Base-by-base conservation (phyloP, 2,113 vertebrate species). In the Phaethon lepturus region DNA sequence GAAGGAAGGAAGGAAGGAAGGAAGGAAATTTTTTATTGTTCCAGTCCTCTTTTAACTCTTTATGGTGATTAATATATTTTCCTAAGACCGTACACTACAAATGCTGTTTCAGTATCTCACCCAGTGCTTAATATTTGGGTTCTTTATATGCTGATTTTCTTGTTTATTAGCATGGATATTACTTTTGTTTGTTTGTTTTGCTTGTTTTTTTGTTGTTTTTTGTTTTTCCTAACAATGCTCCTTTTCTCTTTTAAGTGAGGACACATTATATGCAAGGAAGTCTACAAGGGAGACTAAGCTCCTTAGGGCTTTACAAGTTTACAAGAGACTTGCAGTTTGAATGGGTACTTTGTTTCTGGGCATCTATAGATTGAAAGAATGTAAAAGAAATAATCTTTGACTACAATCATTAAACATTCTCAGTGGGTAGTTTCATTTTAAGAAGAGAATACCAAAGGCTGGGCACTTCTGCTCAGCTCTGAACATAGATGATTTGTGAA, bases 301-400 rank as follows among this genome's bases (percentile, higher is more conserved):
- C 2, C 75, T 96, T 96, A 96, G 18, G 14, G 33, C 15, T 94
- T 96, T 97, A n/a, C 42, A 92, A 90, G 49, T 96, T 96, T 91
- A 28, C n/a, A 64, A 87, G 86, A 78, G 95, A 92, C 95, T 97
- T 96, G 20, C n/a, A 31, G 22, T 84, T 85, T 97, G 73, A 97
- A 97, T 90, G 62, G 44, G 25, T 81, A 63, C 74, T 93, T 95
- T 97, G 92, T 96, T 91, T 93, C 56, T 47, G 72, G 60, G 31
- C 19, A 33, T 93, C 33, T 95, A 63, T 71, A 88, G 31, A 50
- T 33, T 77, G 35, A 85, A 95, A 91, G 49, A 83, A 91, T 86
- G 25, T 42, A 86, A 68, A 79, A 83, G 17, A 71, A 56, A 44
- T 28, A 82, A 71, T 67, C 17, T 81, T 64, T 3, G 10, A n/a